phyloP scores from a whole-genome alignment of 2,888 invertebrate species.

The Physocephala rufipes region DNA sequence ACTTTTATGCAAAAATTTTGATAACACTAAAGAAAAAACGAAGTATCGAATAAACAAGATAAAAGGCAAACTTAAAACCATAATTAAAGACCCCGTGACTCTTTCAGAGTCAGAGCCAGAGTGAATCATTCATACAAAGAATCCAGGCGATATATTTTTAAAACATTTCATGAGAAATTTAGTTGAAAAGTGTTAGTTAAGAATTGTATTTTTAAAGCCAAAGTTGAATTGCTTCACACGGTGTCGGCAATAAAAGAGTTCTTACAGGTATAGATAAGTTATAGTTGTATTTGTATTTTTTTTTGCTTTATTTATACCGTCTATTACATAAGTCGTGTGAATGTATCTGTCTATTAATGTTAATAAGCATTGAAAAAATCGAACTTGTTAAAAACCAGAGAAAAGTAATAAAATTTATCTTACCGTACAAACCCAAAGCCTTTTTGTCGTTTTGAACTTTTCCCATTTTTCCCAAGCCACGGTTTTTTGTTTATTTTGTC shows the following conservation, averaged over 20 bases:
- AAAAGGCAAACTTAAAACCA: neutral
- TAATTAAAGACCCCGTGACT: neutral
- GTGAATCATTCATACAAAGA: neutral
- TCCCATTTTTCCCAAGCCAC: too few relatives aligned
- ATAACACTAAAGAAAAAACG: neutral
- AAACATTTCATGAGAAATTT: neutral
- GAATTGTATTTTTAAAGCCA: neutral
- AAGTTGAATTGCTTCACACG: neutral
- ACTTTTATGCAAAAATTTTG: neutral
- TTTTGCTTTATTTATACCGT: neutral
- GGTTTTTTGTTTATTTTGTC: too few relatives aligned
- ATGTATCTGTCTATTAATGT: too few relatives aligned
- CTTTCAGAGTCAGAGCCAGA: neutral
- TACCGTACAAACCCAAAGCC: too few relatives aligned
- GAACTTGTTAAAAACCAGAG: neutral
- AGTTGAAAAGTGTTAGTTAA: neutral
- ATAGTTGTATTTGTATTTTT: neutral
- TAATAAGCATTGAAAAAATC: neutral
- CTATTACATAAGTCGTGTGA: too few relatives aligned
- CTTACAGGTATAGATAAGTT: neutral
- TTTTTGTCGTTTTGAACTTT: too few relatives aligned
- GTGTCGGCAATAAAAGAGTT: neutral
- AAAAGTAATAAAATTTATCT: constrained; percentile 2
- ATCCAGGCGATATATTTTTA: neutral
- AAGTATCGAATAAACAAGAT: neutral